Percentiles rank a stretch among this genome's conserved stretches.
These are phyloP conservation scores for Unio delphinus DNA, from an alignment of 2,888 invertebrate genomes.

Conservation along the genomic window DNA sequence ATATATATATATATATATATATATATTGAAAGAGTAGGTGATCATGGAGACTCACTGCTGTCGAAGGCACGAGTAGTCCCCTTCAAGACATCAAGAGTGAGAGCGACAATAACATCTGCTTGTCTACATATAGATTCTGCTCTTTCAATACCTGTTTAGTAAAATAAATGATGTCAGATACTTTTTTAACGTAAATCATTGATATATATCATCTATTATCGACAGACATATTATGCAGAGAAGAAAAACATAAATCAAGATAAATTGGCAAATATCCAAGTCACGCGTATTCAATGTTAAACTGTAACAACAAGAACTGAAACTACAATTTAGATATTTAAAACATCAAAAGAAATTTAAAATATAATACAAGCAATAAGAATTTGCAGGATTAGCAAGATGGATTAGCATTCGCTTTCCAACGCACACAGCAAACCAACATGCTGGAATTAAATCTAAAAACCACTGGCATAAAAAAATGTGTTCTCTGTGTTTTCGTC, in stretches of 20 bases:
- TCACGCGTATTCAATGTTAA: background rate
- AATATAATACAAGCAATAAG: too few relatives aligned
- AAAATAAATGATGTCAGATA: conserved; percentile 4
- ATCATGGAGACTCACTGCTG: conserved; percentile 71
- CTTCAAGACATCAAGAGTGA: conserved; percentile 79
- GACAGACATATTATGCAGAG: background rate
- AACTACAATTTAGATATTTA: too few relatives aligned
- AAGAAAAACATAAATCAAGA: background rate
- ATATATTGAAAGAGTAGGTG: too few relatives aligned
- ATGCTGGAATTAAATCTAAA: too few relatives aligned
- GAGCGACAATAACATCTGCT: conserved; percentile 79
- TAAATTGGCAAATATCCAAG: background rate
- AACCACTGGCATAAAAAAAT: too few relatives aligned
- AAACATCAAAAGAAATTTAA: too few relatives aligned
- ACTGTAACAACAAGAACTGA: too few relatives aligned
- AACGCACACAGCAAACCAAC: too few relatives aligned
- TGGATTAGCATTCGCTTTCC: too few relatives aligned
- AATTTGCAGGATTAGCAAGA: too few relatives aligned
- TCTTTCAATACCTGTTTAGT: conserved; percentile 75
- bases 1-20: too few relatives aligned
- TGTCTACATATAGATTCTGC: conserved; percentile 77
- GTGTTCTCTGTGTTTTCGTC: too few relatives aligned
- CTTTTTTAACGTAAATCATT: background rate
- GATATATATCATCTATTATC: background rate
- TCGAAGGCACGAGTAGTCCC: conserved; percentile 79